These are phyloP conservation scores for Brotula barbata DNA, from an alignment of 2,797 vertebrate species.

Conservation along the genomic window DNA sequence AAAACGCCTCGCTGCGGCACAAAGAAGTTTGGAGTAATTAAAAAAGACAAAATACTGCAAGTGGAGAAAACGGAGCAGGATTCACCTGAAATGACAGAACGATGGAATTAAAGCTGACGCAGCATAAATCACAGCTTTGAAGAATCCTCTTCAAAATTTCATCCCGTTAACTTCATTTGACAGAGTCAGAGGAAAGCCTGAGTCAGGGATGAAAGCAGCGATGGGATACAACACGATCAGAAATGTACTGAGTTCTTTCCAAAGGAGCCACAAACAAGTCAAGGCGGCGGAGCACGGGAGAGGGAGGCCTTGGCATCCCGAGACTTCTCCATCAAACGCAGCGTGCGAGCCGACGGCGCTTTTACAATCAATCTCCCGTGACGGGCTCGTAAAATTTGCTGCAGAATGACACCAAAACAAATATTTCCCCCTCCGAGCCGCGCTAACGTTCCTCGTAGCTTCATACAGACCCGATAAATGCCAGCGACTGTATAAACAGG, in stretches of 20 bases:
- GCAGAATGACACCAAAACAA: constrained; percentile 41
- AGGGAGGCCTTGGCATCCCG: constrained; percentile 9
- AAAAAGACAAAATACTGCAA: background rate
- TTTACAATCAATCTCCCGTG: constrained; percentile 43
- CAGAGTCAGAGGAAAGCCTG: background rate
- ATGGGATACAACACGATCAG: constrained; percentile 35
- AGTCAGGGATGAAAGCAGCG: constrained; percentile 15
- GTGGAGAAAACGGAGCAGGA: background rate
- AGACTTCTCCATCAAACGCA: constrained; percentile 10
- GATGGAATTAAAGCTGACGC: constrained; percentile 32
- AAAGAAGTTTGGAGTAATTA: background rate
- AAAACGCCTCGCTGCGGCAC: background rate
- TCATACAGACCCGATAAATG: constrained; percentile 40
- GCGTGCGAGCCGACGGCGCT: constrained; percentile 35
- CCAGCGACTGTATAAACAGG: constrained; percentile 38
- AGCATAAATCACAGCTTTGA: constrained; percentile 33
- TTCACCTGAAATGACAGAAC: constrained; percentile 4
- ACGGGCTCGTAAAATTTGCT: constrained; percentile 29
- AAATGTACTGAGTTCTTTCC: constrained; percentile 39
- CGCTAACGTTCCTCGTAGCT: constrained; percentile 18
- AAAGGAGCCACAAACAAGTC: constrained; percentile 30
- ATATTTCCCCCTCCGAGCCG: constrained; percentile 12
- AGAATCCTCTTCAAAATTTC: constrained; percentile 9
- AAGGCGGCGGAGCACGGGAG: constrained; percentile 22
- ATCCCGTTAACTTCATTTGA: constrained; percentile 2